Evolutionary conservation across 1,140 invertebrate genomes (phyloP), one percentile per base, ranked within the genome.

Genomic region (Steinernema khuongi): DNA sequence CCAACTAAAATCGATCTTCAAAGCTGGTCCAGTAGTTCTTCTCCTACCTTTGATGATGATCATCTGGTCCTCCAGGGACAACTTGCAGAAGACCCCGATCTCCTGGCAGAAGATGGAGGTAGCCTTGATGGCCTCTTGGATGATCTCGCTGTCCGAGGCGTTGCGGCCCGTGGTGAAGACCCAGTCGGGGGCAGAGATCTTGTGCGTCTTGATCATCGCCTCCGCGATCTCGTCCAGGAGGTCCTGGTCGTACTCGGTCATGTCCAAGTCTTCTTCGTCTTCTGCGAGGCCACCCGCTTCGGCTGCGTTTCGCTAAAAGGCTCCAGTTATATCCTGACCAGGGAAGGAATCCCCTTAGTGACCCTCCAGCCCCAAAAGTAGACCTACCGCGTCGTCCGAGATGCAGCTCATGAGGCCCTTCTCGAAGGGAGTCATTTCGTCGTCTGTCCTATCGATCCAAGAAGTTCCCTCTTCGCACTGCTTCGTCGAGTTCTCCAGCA

Each of bases 61-160:
- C 50, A 11, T 60, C 50, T 60, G 50, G 26, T 60, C 50, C 26
- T 60, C 50, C 4, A 14, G 50, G 26, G 11, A 17, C 50, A 60
- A 22, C 4, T 26, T 11, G 50, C 50, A 60, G 50, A 60, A 60
- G 26, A 60, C 50, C 14, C 26, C 22, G 19, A 60, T 60, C 26
- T 60, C 19, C 19, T 60, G 50, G 50, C 50, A 60, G 50, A 60
- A 60, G 50, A 60, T 60, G 50, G 50, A n/a, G 4, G 50, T 60
- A n/a, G 50, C 50, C 50, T 60, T 60, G 50, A 60, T 60, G 14
- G 50, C 50, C 19, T 60, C 50, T 26, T 60, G 50, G 50, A 60
- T 60, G 19, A 60, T 60, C 19, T 60, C 50, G 19, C 14, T 22
- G 4, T 60, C 50, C 50, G 11, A 26, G 7, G 50, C 50, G 19